A percentile compares a stretch with the other conserved stretches of the same genome.
These are phyloP conservation scores for Oceanodroma tethys DNA, from an alignment of 2,113 vertebrate genomes.

Conservation along the genomic window DNA sequence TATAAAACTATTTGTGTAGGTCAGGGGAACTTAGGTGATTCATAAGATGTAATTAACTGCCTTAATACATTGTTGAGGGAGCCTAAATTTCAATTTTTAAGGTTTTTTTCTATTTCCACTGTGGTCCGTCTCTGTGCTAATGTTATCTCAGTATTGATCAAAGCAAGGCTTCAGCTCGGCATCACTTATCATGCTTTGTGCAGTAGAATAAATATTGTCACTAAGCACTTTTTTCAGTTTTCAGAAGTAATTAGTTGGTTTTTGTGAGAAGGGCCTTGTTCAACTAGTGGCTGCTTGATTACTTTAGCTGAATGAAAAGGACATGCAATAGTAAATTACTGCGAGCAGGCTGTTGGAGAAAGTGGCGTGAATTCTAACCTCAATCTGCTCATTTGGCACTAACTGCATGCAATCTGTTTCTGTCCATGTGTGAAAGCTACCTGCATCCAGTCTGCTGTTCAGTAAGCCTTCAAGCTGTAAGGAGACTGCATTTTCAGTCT, in stretches of 20 bases:
- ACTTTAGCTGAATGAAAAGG: background rate
- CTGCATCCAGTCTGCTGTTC: conserved; percentile 5
- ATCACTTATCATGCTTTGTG: background rate
- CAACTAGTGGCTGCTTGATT: conserved; percentile 25
- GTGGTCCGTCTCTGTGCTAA: background rate
- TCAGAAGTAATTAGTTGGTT: conserved; percentile 27
- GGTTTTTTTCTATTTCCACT: background rate
- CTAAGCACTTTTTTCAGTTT: conserved; percentile 40
- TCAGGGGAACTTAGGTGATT: background rate
- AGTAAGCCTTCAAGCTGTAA: background rate
- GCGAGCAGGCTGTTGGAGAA: background rate
- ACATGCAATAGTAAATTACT: background rate
- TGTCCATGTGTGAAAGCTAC: conserved; percentile 26
- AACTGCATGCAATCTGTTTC: conserved; percentile 41
- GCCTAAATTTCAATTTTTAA: background rate
- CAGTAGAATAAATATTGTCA: background rate
- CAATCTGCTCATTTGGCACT: conserved; percentile 30
- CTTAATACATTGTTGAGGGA: background rate
- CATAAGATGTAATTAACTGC: background rate
- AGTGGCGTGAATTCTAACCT: background rate
- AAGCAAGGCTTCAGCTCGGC: background rate
- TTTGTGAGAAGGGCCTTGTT: background rate
- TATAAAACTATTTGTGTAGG: background rate
- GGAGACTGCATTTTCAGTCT: conserved; percentile 24
- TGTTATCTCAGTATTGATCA: background rate